Base-by-base conservation (phyloP, 2,888 invertebrate genomes). In the Nephrotoma flavescens region DNA sequence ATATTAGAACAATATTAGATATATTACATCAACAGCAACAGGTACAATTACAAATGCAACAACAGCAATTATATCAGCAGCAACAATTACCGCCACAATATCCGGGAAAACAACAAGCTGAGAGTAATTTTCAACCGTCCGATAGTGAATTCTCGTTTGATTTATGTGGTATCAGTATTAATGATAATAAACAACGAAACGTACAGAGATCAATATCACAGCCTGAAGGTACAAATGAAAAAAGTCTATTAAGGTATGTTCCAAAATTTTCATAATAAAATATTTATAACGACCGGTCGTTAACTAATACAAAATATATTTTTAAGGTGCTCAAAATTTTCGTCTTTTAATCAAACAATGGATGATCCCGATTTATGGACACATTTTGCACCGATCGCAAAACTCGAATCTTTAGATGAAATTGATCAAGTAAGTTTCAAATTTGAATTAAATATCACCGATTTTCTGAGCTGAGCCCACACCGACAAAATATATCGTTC, bases 371-470 rank as follows among this genome's bases (percentile, higher is more conserved):
- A 89, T 86, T 89, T 89, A 87, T 89, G 89, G 89, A 89, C 89
- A 87, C 89, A 89, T 86, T 89, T 89, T 88, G 94, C 94, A 88
- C 94, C 94, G 71, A 94, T 94, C 88, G 94, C 94, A 87, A 93
- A 94, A 90, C 91, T 94, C 89, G 94, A 94, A 90, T 94, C 94
- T 83, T 90, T 94, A 89, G 94, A 94, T 89, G 94, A 94, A 91
- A 92, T 94, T 90, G 94, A 92, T 89, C 92, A 92, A 89, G 89
- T 89, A 89, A 89, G 15, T 57, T 0, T 71, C 31, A 11, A 31
- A 9, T 71, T 71, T 31, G 4, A 15, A 15, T 52, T 52, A 89
- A 85, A 41, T 41, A 2, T 9, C n/a, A 85, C 3, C 85, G 31
- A 85, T 52, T 52, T 52, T n/a, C n/a, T 6, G 57, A n/a, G 0